Conservation (phyloP, 1,140 invertebrate genomes). For the Halictus rubicundus region DNA sequence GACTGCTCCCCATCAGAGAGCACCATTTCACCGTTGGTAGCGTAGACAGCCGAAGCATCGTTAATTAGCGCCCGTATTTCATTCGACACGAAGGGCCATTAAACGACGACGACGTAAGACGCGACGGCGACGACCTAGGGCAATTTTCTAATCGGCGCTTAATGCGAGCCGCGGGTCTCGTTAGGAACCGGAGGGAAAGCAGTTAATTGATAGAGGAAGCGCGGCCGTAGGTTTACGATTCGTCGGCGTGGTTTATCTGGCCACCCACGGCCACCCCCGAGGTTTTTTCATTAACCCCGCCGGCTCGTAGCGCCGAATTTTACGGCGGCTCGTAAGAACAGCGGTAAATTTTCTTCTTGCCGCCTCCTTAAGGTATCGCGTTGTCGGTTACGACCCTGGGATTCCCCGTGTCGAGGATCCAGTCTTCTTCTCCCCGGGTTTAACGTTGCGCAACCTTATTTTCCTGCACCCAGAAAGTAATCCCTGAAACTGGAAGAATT, state of each 20-base stretch:
- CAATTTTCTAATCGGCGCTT: slow-evolving; percentile 34
- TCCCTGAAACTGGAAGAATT: too few relatives aligned
- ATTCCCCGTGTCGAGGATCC: slow-evolving; percentile 3
- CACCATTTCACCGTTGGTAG: too few relatives aligned
- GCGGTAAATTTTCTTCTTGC: slow-evolving; percentile 52
- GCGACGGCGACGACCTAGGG: background rate
- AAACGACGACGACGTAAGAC: background rate
- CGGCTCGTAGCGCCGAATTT: slow-evolving; percentile 47
- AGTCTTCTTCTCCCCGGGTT: background rate
- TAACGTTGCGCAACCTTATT: background rate
- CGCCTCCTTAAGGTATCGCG: slow-evolving; percentile 33
- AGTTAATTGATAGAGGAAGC: slow-evolving; percentile 49
- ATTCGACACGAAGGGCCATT: background rate
- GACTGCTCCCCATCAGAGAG: too few relatives aligned
- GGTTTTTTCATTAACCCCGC: slow-evolving; percentile 53
- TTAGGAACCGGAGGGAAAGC: slow-evolving; percentile 2
- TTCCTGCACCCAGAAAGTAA: background rate
- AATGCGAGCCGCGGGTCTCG: background rate
- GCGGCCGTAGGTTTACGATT: slow-evolving; percentile 22
- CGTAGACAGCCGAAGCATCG: background rate
- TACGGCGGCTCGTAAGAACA: slow-evolving; percentile 47
- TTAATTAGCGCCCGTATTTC: background rate
- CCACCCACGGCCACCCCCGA: background rate
- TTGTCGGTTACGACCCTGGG: slow-evolving; percentile 14
- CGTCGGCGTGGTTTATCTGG: slow-evolving; percentile 19